Evolutionary conservation across 1,140 invertebrate genomes (phyloP).

Genomic region (Brachionus plicatilis): DNA sequence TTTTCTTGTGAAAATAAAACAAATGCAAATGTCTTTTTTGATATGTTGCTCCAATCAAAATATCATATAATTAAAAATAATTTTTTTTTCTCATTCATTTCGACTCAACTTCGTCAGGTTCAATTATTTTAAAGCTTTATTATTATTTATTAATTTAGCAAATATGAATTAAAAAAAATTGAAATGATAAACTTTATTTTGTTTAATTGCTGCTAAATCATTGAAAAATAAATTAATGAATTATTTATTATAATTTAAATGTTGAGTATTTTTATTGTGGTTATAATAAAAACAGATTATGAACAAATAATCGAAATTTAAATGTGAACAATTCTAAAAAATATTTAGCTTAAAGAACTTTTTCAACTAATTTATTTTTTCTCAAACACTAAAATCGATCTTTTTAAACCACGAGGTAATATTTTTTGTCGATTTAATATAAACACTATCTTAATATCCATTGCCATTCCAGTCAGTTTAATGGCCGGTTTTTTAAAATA

Average conservation of each 20-base stretch:
- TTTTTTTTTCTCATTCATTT: background rate
- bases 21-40: constrained; percentile 1
- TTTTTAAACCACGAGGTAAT: background rate
- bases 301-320: background rate
- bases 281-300: background rate
- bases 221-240: background rate
- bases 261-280: background rate
- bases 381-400: background rate
- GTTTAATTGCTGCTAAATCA: background rate
- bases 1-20: background rate
- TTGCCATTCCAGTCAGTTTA: background rate
- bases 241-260: constrained; percentile 29
- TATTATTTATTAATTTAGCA: constrained; percentile 1
- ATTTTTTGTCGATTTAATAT: background rate
- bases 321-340: background rate
- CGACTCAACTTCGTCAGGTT: background rate
- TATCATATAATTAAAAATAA: background rate
- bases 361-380: background rate
- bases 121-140: background rate
- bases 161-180: constrained; percentile 29
- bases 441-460: background rate
- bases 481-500: background rate
- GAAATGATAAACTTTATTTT: constrained; percentile 29
- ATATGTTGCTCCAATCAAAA: background rate
- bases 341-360: background rate